Evolutionary conservation across 2,888 invertebrate genomes (phyloP), one percentile per base, ranked within the genome.

Genomic region (Aproaerema taeniolella): DNA sequence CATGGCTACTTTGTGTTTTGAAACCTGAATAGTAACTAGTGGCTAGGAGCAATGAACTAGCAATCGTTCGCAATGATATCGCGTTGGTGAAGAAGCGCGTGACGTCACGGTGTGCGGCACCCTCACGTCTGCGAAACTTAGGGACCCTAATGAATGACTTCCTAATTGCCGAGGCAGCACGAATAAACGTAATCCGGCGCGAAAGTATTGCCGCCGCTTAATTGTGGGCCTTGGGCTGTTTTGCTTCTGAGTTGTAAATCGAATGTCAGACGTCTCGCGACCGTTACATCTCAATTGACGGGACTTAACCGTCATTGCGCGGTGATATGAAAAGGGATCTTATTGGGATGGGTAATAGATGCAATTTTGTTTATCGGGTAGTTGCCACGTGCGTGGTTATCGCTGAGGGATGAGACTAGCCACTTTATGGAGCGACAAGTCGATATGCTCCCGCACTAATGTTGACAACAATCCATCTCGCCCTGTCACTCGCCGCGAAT

Each of bases 141-240:
- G 83, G 86, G 85, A 80, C 75, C 82, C 74, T 85, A 85, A 86
- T 86, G 86, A 86, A 83, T 74, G 76, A 86, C 86, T 86, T 85
- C 86, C 86, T 86, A 86, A 86, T 86, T 85, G 85, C 81, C 80
- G 81, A 79, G 63, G 70, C 72, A 70, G 71, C 76, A 80, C 79
- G 76, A 80, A 81, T 75, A 74, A 78, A 71, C 72, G 72, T 75
- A 80, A 78, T 80, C 81, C 77, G 77, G 74, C 77, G 71, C 75
- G 74, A 75, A 71, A 70, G 56, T 53, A 46, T 43, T 52, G 53
- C 45, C 67, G 60, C 53, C 63, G 59, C 77, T 78, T 81, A 85
- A 86, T 83, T 82, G 59, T 83, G 61, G 63, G 78, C 83, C 76
- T 76, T 80, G 67, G 70, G 74, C 61, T 52, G 63, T 77, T 81